phyloP scores from a whole-genome alignment of 1,140 invertebrate species.

The Drosophila dunni region DNA sequence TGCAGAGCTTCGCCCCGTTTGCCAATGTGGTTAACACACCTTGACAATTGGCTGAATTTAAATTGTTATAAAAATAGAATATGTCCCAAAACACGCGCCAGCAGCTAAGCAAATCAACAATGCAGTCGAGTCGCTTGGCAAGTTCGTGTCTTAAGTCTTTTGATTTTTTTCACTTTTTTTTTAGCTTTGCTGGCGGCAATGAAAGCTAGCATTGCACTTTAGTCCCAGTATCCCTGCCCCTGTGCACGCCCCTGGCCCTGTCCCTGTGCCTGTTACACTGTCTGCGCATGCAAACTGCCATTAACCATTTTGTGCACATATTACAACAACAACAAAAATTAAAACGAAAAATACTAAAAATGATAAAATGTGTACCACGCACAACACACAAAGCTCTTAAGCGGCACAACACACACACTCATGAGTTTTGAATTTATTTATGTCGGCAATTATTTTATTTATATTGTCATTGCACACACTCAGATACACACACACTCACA shows the following conservation, averaged over 20 bases:
- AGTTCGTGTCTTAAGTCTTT: slow-evolving; percentile 81
- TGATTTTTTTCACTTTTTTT: slow-evolving; percentile 50
- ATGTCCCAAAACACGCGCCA: slow-evolving; percentile 79
- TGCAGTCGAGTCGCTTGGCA: slow-evolving; percentile 60
- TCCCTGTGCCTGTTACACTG: slow-evolving; percentile 6
- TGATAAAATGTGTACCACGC: slow-evolving; percentile 70
- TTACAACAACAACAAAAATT: slow-evolving; percentile 18
- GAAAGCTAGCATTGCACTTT: slow-evolving; percentile 75
- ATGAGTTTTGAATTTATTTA: slow-evolving; percentile 79
- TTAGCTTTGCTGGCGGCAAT: slow-evolving; percentile 60
- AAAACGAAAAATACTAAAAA: slow-evolving; percentile 38
- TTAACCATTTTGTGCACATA: slow-evolving; percentile 74
- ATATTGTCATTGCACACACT: slow-evolving; percentile 65
- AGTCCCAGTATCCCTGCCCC: slow-evolving; percentile 35
- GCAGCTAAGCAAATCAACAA: slow-evolving; percentile 41
- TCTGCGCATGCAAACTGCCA: slow-evolving; percentile 64
- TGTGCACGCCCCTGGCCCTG: slow-evolving; percentile 1
- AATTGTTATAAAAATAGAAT: slow-evolving; percentile 83
- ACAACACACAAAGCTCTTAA: slow-evolving; percentile 38
- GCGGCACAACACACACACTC: slow-evolving; percentile 10
- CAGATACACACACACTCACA: slow-evolving; percentile 10
- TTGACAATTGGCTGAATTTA: slow-evolving; percentile 80
- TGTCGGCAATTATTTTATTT: slow-evolving; percentile 84
- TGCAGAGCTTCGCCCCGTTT: slow-evolving; percentile 10
- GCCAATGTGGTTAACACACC: slow-evolving; percentile 64